These are phyloP conservation scores for Scatophagus argus DNA, from an alignment of 2,113 vertebrate genomes.

Conservation along the genomic window DNA sequence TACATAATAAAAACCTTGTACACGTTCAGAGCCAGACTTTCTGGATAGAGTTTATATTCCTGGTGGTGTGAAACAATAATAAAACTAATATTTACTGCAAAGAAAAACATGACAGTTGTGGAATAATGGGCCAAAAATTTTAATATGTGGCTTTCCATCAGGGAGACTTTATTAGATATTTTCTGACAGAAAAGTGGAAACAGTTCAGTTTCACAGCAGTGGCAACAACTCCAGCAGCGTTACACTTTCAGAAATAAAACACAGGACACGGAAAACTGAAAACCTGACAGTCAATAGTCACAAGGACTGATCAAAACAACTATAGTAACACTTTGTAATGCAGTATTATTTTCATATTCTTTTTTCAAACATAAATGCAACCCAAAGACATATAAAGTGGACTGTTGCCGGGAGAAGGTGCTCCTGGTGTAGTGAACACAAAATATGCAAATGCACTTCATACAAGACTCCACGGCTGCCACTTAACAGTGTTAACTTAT, in stretches of 20 bases:
- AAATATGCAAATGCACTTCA: constrained; percentile 16
- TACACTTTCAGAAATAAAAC: constrained; percentile 15
- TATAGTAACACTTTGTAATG: not conserved
- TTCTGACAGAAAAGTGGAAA: not conserved
- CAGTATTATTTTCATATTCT: not conserved
- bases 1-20: not conserved
- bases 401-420: not conserved
- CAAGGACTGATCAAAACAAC: not conserved
- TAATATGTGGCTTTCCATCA: constrained; percentile 3
- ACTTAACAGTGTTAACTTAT: not conserved
- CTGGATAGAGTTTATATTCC: not conserved
- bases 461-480: not conserved
- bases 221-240: not conserved
- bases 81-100: not conserved
- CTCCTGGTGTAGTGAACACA: constrained; percentile 14
- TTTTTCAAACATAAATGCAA: not conserved
- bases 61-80: not conserved
- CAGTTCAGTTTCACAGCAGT: constrained; percentile 11
- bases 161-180: constrained; percentile 36
- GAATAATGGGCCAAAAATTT: not conserved
- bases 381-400: not conserved
- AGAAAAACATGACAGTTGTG: not conserved
- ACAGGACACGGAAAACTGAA: not conserved
- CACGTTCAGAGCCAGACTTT: not conserved
- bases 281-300: not conserved